Evolutionary conservation across 2,888 invertebrate genomes (phyloP).

Genomic region (Parnassius apollo): DNA sequence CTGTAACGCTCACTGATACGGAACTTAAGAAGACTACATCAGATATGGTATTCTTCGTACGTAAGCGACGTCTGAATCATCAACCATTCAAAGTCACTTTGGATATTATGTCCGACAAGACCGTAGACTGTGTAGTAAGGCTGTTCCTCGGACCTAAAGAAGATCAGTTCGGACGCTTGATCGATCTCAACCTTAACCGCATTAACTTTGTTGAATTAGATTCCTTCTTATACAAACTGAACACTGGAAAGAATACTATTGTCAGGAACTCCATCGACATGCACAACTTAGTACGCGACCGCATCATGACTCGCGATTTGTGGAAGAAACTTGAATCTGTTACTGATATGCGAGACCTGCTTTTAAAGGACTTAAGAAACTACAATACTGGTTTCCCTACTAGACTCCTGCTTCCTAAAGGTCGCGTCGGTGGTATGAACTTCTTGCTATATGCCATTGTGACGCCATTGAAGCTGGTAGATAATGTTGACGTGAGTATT

Average conservation of each 20-base stretch:
- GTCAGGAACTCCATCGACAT: slow-evolving; percentile 84
- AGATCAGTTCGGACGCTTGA: slow-evolving; percentile 78
- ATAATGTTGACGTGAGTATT: slow-evolving; percentile 58
- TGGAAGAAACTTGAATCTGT: slow-evolving; percentile 83
- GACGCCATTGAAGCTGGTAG: slow-evolving; percentile 73
- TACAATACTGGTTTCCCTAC: slow-evolving; percentile 85
- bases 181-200: slow-evolving; percentile 81
- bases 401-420: slow-evolving; percentile 86
- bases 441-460: slow-evolving; percentile 84
- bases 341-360: slow-evolving; percentile 56
- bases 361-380: slow-evolving; percentile 61
- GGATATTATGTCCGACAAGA: slow-evolving; percentile 79
- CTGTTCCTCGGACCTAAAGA: slow-evolving; percentile 86
- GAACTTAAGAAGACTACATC: slow-evolving; percentile 72
- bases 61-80: slow-evolving; percentile 84
- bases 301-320: slow-evolving; percentile 83
- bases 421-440: slow-evolving; percentile 84
- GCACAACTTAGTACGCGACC: slow-evolving; percentile 84
- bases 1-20: slow-evolving; percentile 68
- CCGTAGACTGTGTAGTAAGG: slow-evolving; percentile 82
- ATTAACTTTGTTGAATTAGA: slow-evolving; percentile 84
- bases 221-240: slow-evolving; percentile 82
- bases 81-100: slow-evolving; percentile 82
- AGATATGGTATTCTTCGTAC: slow-evolving; percentile 76
- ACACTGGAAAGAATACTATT: slow-evolving; percentile 84